Conservation (phyloP, 2,113 vertebrate genomes). For the Nannobrachium achirus region DNA sequence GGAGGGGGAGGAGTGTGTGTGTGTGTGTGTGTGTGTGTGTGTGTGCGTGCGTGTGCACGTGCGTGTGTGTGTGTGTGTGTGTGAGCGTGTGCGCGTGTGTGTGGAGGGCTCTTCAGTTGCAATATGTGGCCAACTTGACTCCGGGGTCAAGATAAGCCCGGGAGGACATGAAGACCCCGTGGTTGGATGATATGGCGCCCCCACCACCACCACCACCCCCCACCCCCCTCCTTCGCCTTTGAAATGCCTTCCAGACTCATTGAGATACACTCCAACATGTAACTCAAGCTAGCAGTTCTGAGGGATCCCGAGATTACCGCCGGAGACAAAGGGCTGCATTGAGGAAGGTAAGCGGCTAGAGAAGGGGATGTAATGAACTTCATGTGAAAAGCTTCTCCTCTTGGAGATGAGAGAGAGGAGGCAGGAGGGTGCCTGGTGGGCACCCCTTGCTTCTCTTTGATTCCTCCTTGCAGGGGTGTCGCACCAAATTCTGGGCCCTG, state of each 20-base stretch:
- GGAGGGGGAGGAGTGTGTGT: too few relatives aligned
- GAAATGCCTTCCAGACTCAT: conserved; percentile 74
- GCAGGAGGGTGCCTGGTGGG: conserved; percentile 41
- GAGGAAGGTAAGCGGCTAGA: conserved; percentile 56
- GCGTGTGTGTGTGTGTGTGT: background rate
- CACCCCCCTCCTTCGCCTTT: conserved; percentile 56
- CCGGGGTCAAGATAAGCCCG: conserved; percentile 71
- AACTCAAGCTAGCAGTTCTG: conserved; percentile 76
- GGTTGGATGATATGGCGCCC: conserved; percentile 72
- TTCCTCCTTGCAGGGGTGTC: conserved; percentile 36
- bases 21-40: too few relatives aligned
- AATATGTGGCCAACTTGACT: conserved; percentile 67
- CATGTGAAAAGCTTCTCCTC: conserved; percentile 73
- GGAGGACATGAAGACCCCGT: conserved; percentile 62
- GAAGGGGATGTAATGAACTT: conserved; percentile 79
- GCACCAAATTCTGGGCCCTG: too few relatives aligned
- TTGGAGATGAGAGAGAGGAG: conserved; percentile 67
- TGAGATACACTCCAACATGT: conserved; percentile 75
- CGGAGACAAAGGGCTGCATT: conserved; percentile 74
- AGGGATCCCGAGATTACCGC: conserved; percentile 74
- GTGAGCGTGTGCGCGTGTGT: background rate
- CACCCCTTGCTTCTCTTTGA: conserved; percentile 39
- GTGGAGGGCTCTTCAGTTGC: conserved; percentile 59
- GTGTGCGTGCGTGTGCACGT: too few relatives aligned
- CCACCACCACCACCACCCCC: background rate